Base-by-base conservation (phyloP, 2,797 vertebrate species). In the Coreius guichenoti region DNA sequence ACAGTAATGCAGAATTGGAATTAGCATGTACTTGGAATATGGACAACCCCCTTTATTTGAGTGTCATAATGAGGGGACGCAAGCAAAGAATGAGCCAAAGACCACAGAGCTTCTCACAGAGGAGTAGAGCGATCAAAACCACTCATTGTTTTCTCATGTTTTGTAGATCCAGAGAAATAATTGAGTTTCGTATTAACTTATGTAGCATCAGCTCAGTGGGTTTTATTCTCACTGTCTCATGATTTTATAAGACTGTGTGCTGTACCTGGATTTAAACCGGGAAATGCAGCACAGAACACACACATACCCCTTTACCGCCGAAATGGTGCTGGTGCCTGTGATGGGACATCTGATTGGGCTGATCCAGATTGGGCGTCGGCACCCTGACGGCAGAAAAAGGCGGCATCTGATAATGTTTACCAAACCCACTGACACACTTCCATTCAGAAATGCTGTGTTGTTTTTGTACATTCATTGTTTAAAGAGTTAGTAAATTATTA, bases 401-500 rank as follows among this genome's bases (percentile, higher is more conserved):
- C 11, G 39, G 77, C 26, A 81, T 70, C 84, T 16, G 16, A 49
- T 49, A 82, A 26, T 68, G 81, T 85, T 69, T 81, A 87, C 74
- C 39, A 68, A 61, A 76, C 36, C 84, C 77, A 58, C 84, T 65
- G 76, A 75, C 81, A 68, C 43, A 82, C 83, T 49, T 73, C 13
- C 67, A 47, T 72, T 70, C 81, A 81, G 85, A 89, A 86, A 86
- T 86, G 79, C 84, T 78, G 74, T 81, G 61, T 77, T 61, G 58
- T 89, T 92, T 89, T 43, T 94, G 92, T 94, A 93, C 90, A 91
- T 94, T 63, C 23, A 67, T 75, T 77, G 73, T 82, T 95, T 94
- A 94, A 94, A 51, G 90, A 61, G 72, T 72, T 86, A 89, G 67
- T 95, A 94, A 95, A 93, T 95, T 95, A 95, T 95, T 85, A 91